phyloP scores from a whole-genome alignment of 1,140 invertebrate species.

The Plutomurus gul region DNA sequence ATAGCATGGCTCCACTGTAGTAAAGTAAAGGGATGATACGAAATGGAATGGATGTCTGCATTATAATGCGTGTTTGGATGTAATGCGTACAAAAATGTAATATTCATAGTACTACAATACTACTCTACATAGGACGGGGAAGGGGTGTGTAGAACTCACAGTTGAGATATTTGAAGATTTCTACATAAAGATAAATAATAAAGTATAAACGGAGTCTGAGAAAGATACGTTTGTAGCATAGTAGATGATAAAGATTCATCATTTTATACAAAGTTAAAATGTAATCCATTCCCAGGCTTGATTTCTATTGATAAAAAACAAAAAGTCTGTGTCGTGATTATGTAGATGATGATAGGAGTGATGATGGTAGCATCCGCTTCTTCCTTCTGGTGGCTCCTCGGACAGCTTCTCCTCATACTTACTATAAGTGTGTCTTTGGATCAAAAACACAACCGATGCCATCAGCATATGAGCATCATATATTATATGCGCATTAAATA shows the following conservation, averaged over 20 bases:
- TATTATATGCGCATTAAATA: background rate
- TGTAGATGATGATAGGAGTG: conserved; percentile 13
- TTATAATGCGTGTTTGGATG: background rate
- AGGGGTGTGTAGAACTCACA: background rate
- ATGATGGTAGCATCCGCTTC: conserved; percentile 10
- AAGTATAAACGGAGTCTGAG: no score
- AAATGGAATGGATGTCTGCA: background rate
- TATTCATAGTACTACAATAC: no score
- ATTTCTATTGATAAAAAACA: conserved; percentile 23
- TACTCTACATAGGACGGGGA: no score
- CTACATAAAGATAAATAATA: background rate
- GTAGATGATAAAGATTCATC: conserved; percentile 1
- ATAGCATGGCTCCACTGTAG: background rate
- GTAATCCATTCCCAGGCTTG: background rate
- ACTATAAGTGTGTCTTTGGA: background rate
- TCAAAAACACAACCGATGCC: no score
- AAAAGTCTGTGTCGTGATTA: background rate
- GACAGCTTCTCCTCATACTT: background rate
- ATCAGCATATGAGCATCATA: no score
- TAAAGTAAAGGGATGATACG: background rate
- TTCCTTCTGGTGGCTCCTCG: background rate
- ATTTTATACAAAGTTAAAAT: background rate
- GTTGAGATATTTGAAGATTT: conserved; percentile 8
- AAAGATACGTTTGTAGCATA: no score
- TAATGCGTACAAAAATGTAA: no score